phyloP scores from a whole-genome alignment of 1,140 invertebrate genomes.

The Asbolus verrucosus region DNA sequence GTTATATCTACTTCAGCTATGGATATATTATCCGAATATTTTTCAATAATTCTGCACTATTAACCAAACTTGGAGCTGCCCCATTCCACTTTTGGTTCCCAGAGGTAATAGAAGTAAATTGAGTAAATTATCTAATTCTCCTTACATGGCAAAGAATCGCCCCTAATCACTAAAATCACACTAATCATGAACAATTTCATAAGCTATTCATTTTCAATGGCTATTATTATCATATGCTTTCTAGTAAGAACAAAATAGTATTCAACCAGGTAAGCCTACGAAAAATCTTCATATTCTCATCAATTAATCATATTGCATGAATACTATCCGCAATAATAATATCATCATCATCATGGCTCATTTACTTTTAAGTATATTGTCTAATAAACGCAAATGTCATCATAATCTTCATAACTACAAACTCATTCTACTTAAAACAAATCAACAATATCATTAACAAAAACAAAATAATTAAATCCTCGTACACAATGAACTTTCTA shows the following conservation, averaged over 20 bases:
- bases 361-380: conserved; percentile 66
- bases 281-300: conserved; percentile 69
- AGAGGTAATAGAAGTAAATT: conserved; percentile 65
- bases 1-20: no score
- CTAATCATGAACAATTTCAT: conserved; percentile 59
- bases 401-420: not conserved
- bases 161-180: conserved; percentile 65
- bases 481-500: not conserved
- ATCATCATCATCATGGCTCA: conserved; percentile 64
- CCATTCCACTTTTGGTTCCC: conserved; percentile 68
- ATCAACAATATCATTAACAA: not conserved
- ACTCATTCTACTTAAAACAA: not conserved
- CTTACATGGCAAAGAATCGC: conserved; percentile 70
- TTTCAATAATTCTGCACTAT: conserved; percentile 58
- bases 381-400: conserved; percentile 58
- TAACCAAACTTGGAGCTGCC: conserved; percentile 66
- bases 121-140: conserved; percentile 66
- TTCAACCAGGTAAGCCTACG: conserved; percentile 67
- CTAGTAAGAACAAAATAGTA: conserved; percentile 60
- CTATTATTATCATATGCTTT: conserved; percentile 63
- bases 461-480: not conserved
- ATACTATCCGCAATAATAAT: conserved; percentile 64
- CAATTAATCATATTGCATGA: conserved; percentile 70
- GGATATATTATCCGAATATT: no score
- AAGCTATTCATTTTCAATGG: conserved; percentile 58